phyloP scores from a whole-genome alignment of 2,797 vertebrate species.

The Sebastes matsubarae region DNA sequence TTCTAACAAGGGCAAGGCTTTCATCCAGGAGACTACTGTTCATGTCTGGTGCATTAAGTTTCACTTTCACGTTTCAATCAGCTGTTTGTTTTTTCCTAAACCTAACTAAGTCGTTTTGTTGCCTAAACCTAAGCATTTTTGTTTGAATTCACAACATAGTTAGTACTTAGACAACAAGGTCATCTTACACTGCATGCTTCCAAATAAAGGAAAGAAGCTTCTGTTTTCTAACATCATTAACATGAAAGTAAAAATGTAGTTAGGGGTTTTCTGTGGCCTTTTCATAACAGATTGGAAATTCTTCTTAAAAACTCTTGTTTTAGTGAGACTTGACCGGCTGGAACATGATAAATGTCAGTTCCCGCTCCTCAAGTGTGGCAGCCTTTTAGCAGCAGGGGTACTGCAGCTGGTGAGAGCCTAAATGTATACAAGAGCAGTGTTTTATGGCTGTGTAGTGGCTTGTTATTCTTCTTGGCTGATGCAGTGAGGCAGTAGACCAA shows the following conservation, averaged over 20 bases:
- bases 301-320: not conserved
- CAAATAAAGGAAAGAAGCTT: not conserved
- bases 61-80: too few relatives aligned
- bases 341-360: not conserved
- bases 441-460: constrained; percentile 11
- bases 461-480: not conserved
- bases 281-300: not conserved
- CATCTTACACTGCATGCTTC: too few relatives aligned
- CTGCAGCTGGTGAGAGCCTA: not conserved
- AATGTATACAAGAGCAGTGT: constrained; percentile 22
- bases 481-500: not conserved
- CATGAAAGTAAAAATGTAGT: not conserved
- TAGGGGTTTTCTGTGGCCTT: too few relatives aligned
- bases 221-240: not conserved
- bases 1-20: not conserved
- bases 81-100: too few relatives aligned
- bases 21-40: too few relatives aligned
- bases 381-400: not conserved
- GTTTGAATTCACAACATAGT: too few relatives aligned
- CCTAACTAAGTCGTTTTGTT: too few relatives aligned
- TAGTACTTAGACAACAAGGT: too few relatives aligned
- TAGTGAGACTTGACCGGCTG: not conserved
- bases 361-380: not conserved
- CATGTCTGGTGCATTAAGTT: too few relatives aligned
- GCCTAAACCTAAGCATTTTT: too few relatives aligned